Evolutionary conservation across 2,888 invertebrate species (phyloP), one percentile per base, ranked within the genome.

Genomic region (Reticulitermes lucifugus): DNA sequence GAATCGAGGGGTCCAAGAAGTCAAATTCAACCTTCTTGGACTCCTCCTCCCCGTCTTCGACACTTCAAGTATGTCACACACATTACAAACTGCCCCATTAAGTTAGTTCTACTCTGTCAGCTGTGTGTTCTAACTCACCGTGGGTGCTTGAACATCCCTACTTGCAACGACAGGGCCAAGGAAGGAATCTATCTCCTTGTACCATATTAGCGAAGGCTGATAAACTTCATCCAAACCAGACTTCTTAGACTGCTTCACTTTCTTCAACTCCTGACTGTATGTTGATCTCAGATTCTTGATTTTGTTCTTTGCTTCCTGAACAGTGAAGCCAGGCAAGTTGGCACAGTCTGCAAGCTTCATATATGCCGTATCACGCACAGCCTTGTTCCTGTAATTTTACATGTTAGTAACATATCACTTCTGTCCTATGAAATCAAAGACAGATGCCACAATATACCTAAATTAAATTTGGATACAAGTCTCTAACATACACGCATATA

Each of bases 151-250:
- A 12, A 25, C 12, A n/a, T 65, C 65, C 65, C 79, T 22, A n/a
- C 51, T 46, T 51, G 79, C 79, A 6, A 79, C 51, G 18, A 79
- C 51, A 46, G 79, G 79, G 10, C 79, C 79, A 4, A 79, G 51
- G 55, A 79, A 79, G n/a, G 79, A 51, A 79, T 79, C 79, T 1
- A 55, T 55, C 25, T 79, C 79, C 25, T 55, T 79, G 46, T 79
- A 79, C 79, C 79, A 79, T 51, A 55, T 79, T 29, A 79, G 55
- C 18, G 79, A 51, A 25, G 79, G 79, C 43, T 79, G 79, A 79
- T 79, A 79, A 9, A 25, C 51, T 29, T 55, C 79, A 79, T 79
- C 55, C n/a, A 7, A 65, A 25, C n/a, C n/a, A 25, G 25, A n/a
- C 25, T 65, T 65, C 25, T 25, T 65, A n/a, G 79, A 79, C n/a